A percentile compares a stretch with the other conserved stretches of the same genome.
These are phyloP conservation scores for Caenorhabditis inopinata DNA, from an alignment of 1,140 invertebrate species.

Conservation along the genomic window DNA sequence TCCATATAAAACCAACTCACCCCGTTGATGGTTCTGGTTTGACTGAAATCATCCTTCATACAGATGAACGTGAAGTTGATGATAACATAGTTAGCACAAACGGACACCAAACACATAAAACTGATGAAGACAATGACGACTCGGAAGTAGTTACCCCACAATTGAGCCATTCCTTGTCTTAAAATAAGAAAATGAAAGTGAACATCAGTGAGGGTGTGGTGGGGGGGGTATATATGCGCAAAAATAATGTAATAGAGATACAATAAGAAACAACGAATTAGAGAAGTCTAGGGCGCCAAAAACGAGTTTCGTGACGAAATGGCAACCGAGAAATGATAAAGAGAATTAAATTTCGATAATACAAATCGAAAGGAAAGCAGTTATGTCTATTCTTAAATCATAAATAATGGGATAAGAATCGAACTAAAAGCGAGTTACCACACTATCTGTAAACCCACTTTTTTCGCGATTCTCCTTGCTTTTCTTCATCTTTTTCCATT, in stretches of 20 bases:
- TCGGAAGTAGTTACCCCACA: conserved; percentile 71
- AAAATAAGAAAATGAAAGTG: neutral
- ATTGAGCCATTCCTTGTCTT: neutral
- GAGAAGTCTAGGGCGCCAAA: neutral
- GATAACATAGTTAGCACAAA: conserved; percentile 40
- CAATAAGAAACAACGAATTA: neutral
- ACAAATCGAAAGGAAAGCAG: too few species aligned
- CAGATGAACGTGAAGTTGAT: conserved; percentile 49
- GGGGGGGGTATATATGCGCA: neutral
- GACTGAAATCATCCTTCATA: conserved; percentile 41
- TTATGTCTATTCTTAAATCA: too few species aligned
- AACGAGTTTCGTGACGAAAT: neutral
- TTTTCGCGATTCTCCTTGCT: too few species aligned
- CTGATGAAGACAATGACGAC: conserved; percentile 74
- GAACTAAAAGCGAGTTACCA: too few species aligned
- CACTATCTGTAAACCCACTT: too few species aligned
- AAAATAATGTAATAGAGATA: neutral
- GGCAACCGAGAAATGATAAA: conserved; percentile 3
- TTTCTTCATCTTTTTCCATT: too few species aligned
- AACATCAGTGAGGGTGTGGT: neutral
- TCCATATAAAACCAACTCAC: conserved; percentile 21
- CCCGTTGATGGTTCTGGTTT: conserved; percentile 28
- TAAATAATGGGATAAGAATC: too few species aligned
- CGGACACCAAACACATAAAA: conserved; percentile 56
- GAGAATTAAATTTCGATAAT: neutral